Percentiles rank a stretch among this genome's conserved stretches.
Evolutionary conservation across 1,140 invertebrate genomes (phyloP).

Genomic region (Pentalonia nigronervosa): DNA sequence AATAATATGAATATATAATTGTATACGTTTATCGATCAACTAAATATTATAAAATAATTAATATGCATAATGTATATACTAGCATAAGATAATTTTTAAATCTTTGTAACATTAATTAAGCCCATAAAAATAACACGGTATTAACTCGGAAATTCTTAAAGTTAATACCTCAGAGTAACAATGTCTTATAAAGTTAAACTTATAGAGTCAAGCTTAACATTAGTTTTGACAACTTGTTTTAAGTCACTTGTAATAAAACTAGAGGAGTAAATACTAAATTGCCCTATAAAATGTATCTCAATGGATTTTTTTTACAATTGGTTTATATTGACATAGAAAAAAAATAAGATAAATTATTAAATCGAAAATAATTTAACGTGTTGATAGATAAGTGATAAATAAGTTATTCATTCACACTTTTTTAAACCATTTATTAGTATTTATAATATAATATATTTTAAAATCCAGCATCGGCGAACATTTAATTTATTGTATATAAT

Average conservation of each 20-base stretch:
- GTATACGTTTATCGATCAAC: not conserved
- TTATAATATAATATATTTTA: not conserved
- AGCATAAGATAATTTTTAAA: not conserved
- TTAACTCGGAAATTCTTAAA: not conserved
- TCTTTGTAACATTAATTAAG: not conserved
- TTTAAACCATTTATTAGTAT: not conserved
- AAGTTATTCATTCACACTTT: not conserved
- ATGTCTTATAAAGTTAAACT: not conserved
- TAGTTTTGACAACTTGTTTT: not conserved
- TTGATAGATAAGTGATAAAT: not conserved
- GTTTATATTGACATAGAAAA: not conserved
- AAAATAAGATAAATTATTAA: not conserved
- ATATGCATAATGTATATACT: not conserved
- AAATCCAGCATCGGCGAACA: not conserved
- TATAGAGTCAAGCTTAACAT: not conserved
- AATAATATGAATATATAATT: no score
- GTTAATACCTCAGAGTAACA: not conserved
- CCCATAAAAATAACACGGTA: not conserved
- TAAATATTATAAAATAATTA: not conserved
- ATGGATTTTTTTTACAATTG: no score
- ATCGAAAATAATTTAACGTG: not conserved
- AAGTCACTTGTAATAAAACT: not conserved
- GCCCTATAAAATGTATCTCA: not conserved
- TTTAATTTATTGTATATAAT: not conserved
- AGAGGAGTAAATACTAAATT: not conserved